phyloP scores from a whole-genome alignment of 2,113 vertebrate genomes.

The Rhinichthys klamathensis region DNA sequence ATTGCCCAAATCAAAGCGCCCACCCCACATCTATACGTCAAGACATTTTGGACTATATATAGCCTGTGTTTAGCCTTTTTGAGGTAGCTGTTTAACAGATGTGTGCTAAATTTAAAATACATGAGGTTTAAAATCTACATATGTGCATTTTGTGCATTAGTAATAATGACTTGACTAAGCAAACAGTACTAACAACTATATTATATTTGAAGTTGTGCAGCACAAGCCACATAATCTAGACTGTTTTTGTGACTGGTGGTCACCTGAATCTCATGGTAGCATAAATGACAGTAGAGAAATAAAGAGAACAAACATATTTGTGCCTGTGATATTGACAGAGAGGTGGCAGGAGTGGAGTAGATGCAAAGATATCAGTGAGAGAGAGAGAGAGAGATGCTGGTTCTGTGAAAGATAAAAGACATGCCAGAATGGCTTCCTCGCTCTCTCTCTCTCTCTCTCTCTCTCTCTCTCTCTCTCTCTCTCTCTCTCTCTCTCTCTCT shows the following conservation, averaged over 20 bases:
- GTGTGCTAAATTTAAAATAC: too few relatives aligned
- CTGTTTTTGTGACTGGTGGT: background rate
- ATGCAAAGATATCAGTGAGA: background rate
- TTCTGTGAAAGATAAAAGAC: slow-evolving; percentile 34
- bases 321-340: background rate
- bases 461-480: too few relatives aligned
- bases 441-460: too few relatives aligned
- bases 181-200: too few relatives aligned
- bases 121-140: too few relatives aligned
- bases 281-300: background rate
- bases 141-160: too few relatives aligned
- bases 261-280: background rate
- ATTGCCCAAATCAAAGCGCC: too few relatives aligned
- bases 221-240: background rate
- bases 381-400: background rate
- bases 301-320: background rate
- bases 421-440: slow-evolving; percentile 12
- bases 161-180: too few relatives aligned
- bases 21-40: too few relatives aligned
- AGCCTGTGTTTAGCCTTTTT: background rate
- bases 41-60: background rate
- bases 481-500: background rate
- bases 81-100: background rate
- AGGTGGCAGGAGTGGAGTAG: background rate
- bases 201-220: too few relatives aligned